Percentiles rank a stretch among this genome's conserved stretches.
These are phyloP conservation scores for Podocnemis expansa DNA, from an alignment of 2,113 vertebrate genomes.

Conservation along the genomic window DNA sequence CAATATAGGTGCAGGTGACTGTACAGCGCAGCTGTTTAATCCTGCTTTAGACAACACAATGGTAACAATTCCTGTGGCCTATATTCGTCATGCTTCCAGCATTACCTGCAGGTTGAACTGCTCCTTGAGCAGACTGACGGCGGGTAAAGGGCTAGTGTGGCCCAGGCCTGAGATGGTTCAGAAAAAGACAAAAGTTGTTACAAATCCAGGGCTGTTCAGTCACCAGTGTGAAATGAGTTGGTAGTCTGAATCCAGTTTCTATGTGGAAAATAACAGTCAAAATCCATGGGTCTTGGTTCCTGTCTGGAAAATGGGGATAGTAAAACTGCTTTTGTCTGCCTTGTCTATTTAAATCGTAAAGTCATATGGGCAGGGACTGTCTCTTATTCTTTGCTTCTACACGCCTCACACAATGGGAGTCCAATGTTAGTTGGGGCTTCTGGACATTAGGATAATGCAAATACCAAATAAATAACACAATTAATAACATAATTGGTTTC, in stretches of 20 bases:
- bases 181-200: rapidly evolving
- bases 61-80: background rate
- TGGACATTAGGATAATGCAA: background rate
- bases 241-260: background rate
- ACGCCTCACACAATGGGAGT: background rate
- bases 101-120: background rate
- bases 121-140: background rate
- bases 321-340: background rate
- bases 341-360: background rate
- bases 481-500: background rate
- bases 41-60: rapidly evolving
- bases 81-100: background rate
- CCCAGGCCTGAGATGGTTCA: background rate
- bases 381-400: rapidly evolving
- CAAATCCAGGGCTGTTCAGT: rapidly evolving
- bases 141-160: background rate
- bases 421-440: background rate
- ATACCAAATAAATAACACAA: background rate
- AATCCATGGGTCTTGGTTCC: background rate
- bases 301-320: background rate
- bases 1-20: background rate
- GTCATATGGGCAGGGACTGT: background rate
- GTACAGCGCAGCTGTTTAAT: background rate
- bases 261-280: background rate
- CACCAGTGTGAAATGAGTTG: rapidly evolving